Percentiles rank a stretch among this genome's conserved stretches.
phyloP scores from a whole-genome alignment of 2,888 invertebrate species.

The Drosophila ustulata region DNA sequence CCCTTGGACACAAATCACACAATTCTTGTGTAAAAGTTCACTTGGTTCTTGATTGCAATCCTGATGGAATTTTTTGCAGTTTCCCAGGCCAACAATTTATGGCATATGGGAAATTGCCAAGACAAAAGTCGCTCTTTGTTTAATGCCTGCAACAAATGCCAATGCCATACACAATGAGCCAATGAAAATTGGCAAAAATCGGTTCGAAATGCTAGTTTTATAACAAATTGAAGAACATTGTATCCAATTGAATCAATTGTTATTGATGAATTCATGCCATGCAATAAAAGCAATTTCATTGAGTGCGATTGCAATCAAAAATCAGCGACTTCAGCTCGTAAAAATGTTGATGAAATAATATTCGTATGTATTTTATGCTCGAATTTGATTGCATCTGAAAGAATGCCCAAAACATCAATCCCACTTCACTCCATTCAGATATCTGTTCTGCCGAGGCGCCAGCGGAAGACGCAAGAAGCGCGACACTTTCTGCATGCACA shows the following conservation, averaged over 20 bases:
- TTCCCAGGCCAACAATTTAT: neutral
- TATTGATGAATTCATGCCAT: conserved; percentile 1
- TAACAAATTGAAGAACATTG: neutral
- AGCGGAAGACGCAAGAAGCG: conserved; percentile 80
- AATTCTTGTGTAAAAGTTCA: conserved; percentile 13
- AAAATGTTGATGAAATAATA: conserved; percentile 7
- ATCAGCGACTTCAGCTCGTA: conserved; percentile 1
- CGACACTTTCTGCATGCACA: conserved; percentile 83
- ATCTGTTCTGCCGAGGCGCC: conserved; percentile 82
- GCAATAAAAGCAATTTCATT: neutral
- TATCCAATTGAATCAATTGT: conserved; percentile 1
- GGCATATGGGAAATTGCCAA: neutral
- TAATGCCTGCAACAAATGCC: neutral
- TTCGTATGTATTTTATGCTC: conserved; percentile 11
- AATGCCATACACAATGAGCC: neutral
- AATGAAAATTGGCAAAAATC: neutral
- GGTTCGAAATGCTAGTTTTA: neutral
- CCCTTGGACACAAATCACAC: conserved; percentile 4
- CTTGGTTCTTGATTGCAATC: conserved; percentile 39
- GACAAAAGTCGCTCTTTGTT: neutral
- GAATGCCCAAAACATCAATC: conserved; percentile 7
- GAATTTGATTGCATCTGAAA: conserved; percentile 12
- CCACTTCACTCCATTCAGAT: conserved; percentile 62
- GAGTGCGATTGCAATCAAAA: conserved; percentile 21
- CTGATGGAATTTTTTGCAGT: conserved; percentile 12